Evolutionary conservation across 2,888 invertebrate genomes (phyloP), one percentile per base, ranked within the genome.

Genomic region (Plebejus melissa): DNA sequence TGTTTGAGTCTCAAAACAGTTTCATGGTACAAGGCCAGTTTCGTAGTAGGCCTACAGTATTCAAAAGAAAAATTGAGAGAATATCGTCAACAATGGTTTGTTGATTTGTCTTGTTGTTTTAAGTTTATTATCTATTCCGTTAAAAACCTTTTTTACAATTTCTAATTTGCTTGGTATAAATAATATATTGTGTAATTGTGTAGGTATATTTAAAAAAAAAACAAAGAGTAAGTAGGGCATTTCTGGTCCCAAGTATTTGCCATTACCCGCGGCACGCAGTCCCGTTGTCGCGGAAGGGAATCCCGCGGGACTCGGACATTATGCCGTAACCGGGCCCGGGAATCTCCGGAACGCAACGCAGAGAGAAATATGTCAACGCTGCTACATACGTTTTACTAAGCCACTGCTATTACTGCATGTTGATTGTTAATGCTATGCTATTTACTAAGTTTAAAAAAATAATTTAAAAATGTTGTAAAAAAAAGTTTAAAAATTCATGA

Each of bases 221-320:
- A 2, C 9, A 46, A 16, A 54, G 1, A 54, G 28, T 60, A 11
- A 3, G 60, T 60, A 28, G 32, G 32, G 65, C 65, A 65, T 13
- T 65, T 22, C 32, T 65, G 32, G 32, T 32, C 1, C 65, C 13
- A 65, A 36, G 65, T 36, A 65, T 65, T 65, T 32, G 65, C 65
- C 65, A 65, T 32, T 32, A 65, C 65, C 13, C 36, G 65, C 32
- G 65, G 71, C 71, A 22, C 71, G 71, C 46, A 41, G 71, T 46
- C 38, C 71, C 71, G 71, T 71, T 46, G 65, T 7, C 32, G 28
- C 71, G 71, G 71, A 71, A 71, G 71, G 72, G 50, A 50, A 72
- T 32, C 72, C 32, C 71, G 60, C 50, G 72, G 70, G 50, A 72
- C 50, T 72, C 50, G 65, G 65, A 65, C 72, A 46, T 72, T 54